Evolutionary conservation across 2,888 invertebrate genomes (phyloP).

Genomic region (Acronicta leporina): DNA sequence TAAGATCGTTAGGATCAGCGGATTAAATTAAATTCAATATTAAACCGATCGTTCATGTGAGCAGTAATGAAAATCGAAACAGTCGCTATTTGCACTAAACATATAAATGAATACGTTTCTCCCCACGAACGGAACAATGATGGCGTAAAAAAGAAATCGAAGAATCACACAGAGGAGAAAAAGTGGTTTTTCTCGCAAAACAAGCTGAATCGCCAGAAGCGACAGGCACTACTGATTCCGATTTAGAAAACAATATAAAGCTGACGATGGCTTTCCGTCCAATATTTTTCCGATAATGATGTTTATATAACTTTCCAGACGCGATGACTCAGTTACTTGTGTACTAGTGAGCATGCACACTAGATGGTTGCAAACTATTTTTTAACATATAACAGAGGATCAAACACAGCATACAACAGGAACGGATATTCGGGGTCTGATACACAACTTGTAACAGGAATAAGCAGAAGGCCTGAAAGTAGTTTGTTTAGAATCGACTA

Average conservation of each 20-base stretch:
- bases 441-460: too few species aligned
- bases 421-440: too few species aligned
- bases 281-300: constrained; percentile 80
- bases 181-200: constrained; percentile 76
- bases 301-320: constrained; percentile 72
- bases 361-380: not conserved
- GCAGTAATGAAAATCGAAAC: constrained; percentile 37
- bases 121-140: constrained; percentile 56
- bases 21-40: constrained; percentile 35
- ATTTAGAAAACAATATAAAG: constrained; percentile 83
- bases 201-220: constrained; percentile 80
- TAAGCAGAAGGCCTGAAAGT: too few species aligned
- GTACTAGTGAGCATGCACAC: constrained; percentile 40
- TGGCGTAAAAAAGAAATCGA: constrained; percentile 67
- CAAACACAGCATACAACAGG: too few species aligned
- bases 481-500: too few species aligned
- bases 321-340: constrained; percentile 58
- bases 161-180: constrained; percentile 59
- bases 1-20: constrained; percentile 31
- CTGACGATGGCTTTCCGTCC: constrained; percentile 76
- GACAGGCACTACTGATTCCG: constrained; percentile 80
- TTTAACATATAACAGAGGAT: too few species aligned
- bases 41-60: constrained; percentile 27
- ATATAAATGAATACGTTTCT: constrained; percentile 53
- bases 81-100: constrained; percentile 40